Evolutionary conservation across 1,140 invertebrate genomes (phyloP), one percentile per base, ranked within the genome.

Genomic region (Argopecten irradians): DNA sequence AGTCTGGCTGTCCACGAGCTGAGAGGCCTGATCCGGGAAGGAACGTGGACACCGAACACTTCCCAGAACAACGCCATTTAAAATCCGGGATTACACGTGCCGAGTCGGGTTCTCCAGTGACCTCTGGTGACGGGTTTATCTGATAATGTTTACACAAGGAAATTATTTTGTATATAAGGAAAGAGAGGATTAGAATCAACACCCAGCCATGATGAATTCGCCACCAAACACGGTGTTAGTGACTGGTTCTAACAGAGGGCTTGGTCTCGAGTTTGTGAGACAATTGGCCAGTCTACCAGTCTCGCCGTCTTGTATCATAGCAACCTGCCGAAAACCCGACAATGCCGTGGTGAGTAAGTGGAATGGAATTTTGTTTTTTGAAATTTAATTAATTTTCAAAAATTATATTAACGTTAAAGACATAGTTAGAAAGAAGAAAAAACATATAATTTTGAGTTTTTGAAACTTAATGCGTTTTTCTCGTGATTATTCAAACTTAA

Each of bases 181-280:
- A 16, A n/a, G 55, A n/a, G 22, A 28, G 22, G 55, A 28, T 16
- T 46, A 46, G 22, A 11, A 46, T 46, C 19, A 46, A 2, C n/a
- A 5, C 1, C 16, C 5, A 28, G 11, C 14, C n/a, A 71, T 28
- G n/a, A 71, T 71, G 55, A 71, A 71, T 11, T n/a, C 55, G 2
- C 55, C 55, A 28, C 55, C 55, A 28, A n/a, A 71, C 22, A 71
- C 55, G 13, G 55, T 71, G n/a, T n/a, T 71, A 5, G n/a, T 71
- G 1, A 71, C 55, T n/a, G 55, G 55, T 71, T 71, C 22, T 11
- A 71, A 71, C 16, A 71, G 55, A 28, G 55, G 55, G 28, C 55
- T 71, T 71, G 55, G 55, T 71, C 55, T 71, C 55, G 55, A 71
- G n/a, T 71, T 71, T 11, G 55, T 71, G 22, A n/a, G 55, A 71